A percentile compares a stretch with the other conserved stretches of the same genome.
Evolutionary conservation across 2,888 invertebrate species (phyloP).

Genomic region (Empis livida): DNA sequence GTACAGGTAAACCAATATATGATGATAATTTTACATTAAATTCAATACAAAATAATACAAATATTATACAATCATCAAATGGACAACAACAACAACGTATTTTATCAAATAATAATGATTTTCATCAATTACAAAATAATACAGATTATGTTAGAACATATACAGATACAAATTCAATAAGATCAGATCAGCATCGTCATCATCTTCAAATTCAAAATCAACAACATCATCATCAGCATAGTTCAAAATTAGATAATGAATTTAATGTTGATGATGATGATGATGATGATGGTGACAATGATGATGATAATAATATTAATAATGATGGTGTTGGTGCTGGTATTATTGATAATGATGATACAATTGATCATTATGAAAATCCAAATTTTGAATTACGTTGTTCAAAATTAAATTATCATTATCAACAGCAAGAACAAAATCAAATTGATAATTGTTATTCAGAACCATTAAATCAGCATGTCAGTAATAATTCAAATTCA

Average conservation of each 20-base stretch:
- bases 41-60: slow-evolving; percentile 27
- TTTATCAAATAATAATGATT: slow-evolving; percentile 15
- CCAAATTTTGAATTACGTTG: slow-evolving; percentile 33
- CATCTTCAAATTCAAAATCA: slow-evolving; percentile 16
- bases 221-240: slow-evolving; percentile 14
- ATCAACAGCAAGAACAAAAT: slow-evolving; percentile 10
- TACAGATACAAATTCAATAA: slow-evolving; percentile 31
- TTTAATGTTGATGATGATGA: slow-evolving; percentile 22
- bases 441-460: slow-evolving; percentile 33
- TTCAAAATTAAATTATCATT: slow-evolving; percentile 10
- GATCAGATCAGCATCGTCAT: slow-evolving; percentile 17
- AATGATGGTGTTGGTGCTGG: not conserved
- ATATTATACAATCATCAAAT: no score
- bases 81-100: no score
- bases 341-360: slow-evolving; percentile 13
- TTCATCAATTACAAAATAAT: slow-evolving; percentile 22
- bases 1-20: slow-evolving; percentile 64
- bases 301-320: slow-evolving; percentile 12
- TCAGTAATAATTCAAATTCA: not conserved
- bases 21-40: slow-evolving; percentile 50
- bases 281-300: slow-evolving; percentile 22
- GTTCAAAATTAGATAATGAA: slow-evolving; percentile 12
- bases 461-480: slow-evolving; percentile 28
- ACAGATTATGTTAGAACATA: slow-evolving; percentile 31
- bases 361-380: slow-evolving; percentile 36